Base-by-base conservation (phyloP, 2,888 invertebrate species). In the Diloba caeruleocephala region DNA sequence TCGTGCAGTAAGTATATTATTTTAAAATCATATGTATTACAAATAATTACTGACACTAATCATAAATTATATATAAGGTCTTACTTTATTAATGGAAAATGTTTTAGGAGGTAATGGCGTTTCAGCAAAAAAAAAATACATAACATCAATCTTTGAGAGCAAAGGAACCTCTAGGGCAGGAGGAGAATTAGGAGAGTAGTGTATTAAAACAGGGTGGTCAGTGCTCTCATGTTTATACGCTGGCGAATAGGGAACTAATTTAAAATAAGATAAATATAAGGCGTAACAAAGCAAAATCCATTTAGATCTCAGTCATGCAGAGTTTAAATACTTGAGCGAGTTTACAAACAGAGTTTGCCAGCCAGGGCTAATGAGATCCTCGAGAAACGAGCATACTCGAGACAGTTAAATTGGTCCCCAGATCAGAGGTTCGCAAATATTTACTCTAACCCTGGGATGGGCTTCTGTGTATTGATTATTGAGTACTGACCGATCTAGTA, bases 1-100 rank as follows among this genome's bases (percentile, higher is more conserved):
- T 98, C 85, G 94, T 97, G 23, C 96, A 96, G 98, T 98, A 94
- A 95, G 95, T 95, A 74, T 10, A 32, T 17, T 33, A 17, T 10
- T 26, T 34, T 34, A 5, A 13, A 13, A 1, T 8, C 26, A 28
- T n/a, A n/a, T n/a, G n/a, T n/a, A n/a, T n/a, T n/a, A n/a, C n/a
- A n/a, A n/a, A n/a, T n/a, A n/a, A n/a, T n/a, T n/a, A n/a, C n/a
- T n/a, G n/a, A n/a, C n/a, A n/a, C n/a, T n/a, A n/a, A n/a, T n/a
- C n/a, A n/a, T n/a, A n/a, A n/a, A n/a, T n/a, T n/a, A n/a, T n/a
- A n/a, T n/a, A n/a, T n/a, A n/a, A n/a, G n/a, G n/a, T n/a, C n/a
- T n/a, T n/a, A n/a, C n/a, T n/a, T n/a, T n/a, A n/a, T n/a, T n/a
- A n/a, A n/a, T n/a, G n/a, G n/a, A n/a, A n/a, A n/a, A n/a, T n/a